Evolutionary conservation across 2,797 vertebrate genomes (phyloP), one percentile per base, ranked within the genome.

Genomic region (Mormyrops boulengeri): DNA sequence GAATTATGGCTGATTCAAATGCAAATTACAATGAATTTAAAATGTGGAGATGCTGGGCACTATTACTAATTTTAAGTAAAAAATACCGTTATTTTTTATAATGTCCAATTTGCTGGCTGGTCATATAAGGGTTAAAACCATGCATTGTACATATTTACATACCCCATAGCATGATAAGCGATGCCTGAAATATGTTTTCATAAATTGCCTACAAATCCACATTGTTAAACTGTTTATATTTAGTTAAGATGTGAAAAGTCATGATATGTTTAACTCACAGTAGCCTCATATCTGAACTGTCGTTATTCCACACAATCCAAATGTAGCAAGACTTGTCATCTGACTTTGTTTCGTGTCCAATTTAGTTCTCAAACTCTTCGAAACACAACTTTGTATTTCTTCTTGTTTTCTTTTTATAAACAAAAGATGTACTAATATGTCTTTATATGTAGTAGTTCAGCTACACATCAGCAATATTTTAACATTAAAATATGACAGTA

Each of bases 381-480:
- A 30, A 30, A 30, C 26, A 73, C 44, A 88, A 88, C 52, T 90
- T 88, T 69, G 34, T 87, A 85, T 5, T 57, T 52, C 7, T 87
- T 52, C 7, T 91, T 17, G 90, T 91, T 92, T 93, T 82, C 66
- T 91, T 92, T 91, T 89, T 89, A 53, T 55, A 85, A 92, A 88
- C 90, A 44, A 89, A 60, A 11, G 12, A 86, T 19, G 73, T 91
- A 89, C 90, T 55, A 86, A 91, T n/a, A 30, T 85, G 12, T 91
- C 89, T 73, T 38, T 50, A 86, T 38, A 52, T 89, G 85, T 89
- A 89, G 89, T 89, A 88, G 90, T 89, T 66, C 82, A 86, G 91
- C 88, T 89, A 92, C 91, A 82, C 82, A 90, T 89, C 89, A 93
- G 94, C 94, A 95, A 95, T 94, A 95, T 93, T 93, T 91, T 91